These are phyloP conservation scores for Rhinatrema bivittatum DNA, from an alignment of 2,797 vertebrate species.

Conservation along the genomic window DNA sequence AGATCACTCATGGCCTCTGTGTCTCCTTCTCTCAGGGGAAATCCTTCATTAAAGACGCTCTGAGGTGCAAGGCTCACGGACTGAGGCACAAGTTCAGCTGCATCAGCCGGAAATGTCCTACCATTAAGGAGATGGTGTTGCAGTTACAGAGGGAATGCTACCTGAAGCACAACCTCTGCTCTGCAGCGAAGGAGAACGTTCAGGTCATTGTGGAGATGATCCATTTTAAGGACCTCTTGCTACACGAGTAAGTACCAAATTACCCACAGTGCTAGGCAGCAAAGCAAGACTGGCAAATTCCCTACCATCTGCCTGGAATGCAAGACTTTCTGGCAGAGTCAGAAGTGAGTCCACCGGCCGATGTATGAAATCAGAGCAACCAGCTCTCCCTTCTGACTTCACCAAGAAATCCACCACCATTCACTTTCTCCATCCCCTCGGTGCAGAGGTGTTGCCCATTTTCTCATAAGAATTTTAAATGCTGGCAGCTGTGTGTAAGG, in stretches of 20 bases:
- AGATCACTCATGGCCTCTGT: too few species aligned
- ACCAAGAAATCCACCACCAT: too few species aligned
- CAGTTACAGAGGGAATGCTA: constrained; percentile 96
- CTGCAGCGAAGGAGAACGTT: constrained; percentile 89
- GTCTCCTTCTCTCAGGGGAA: constrained; percentile 72
- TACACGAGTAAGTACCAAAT: constrained; percentile 80
- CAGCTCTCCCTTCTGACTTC: too few species aligned
- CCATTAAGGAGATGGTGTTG: constrained; percentile 96
- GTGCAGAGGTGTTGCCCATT: too few species aligned
- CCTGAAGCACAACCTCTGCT: constrained; percentile 91
- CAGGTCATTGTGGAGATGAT: constrained; percentile 98
- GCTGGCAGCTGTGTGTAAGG: too few species aligned
- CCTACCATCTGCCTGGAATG: too few species aligned
- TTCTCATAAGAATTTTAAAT: too few species aligned
- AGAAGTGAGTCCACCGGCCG: too few species aligned
- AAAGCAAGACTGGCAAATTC: too few species aligned
- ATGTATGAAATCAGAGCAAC: too few species aligned
- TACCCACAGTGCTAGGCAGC: background rate
- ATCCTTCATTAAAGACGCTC: constrained; percentile 96
- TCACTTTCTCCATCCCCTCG: too few species aligned
- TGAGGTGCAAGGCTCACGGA: constrained; percentile 95
- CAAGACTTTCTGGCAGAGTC: too few species aligned
- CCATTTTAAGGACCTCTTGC: constrained; percentile 94
- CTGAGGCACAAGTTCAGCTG: constrained; percentile 94
- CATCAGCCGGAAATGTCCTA: constrained; percentile 94